Percentiles rank a stretch among this genome's conserved stretches.
Evolutionary conservation across 1,140 invertebrate genomes (phyloP).

Genomic region (Streblospio benedicti): DNA sequence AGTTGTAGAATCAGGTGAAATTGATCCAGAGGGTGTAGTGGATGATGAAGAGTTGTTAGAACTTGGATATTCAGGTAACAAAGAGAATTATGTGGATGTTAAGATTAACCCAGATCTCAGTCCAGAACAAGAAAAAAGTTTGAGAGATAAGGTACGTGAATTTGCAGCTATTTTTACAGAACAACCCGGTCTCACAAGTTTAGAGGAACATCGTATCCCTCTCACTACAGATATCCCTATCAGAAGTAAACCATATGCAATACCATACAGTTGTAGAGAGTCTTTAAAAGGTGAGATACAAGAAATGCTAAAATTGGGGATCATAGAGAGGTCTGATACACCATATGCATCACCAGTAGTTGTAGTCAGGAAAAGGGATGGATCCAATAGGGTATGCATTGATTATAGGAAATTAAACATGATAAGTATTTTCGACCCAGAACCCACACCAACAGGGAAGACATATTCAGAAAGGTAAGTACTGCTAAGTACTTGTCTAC

Average conservation of each 20-base stretch:
- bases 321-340: constrained; percentile 16
- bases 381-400: constrained; percentile 10
- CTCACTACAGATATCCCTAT: neutral
- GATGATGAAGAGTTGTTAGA: neutral
- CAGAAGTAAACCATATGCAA: neutral
- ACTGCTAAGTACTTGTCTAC: too few species aligned
- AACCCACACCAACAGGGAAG: constrained; percentile 4
- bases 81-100: too few species aligned
- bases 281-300: constrained; percentile 3
- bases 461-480: constrained; percentile 6
- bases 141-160: neutral
- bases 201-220: neutral
- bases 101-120: too few species aligned
- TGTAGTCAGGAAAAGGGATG: constrained; percentile 12
- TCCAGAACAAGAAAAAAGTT: neutral
- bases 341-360: constrained; percentile 18
- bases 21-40: neutral
- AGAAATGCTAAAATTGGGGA: constrained; percentile 8
- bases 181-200: neutral
- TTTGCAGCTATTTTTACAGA: neutral
- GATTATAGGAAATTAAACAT: constrained; percentile 16
- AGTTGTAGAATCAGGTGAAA: neutral
- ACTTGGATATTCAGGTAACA: neutral
- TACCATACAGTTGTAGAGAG: neutral
- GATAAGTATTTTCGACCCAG: constrained; percentile 16